Percentiles rank a stretch among this genome's conserved stretches.
phyloP scores from a whole-genome alignment of 30 jellyfish, hydroid and myxozoan genomes.

The Sanderia malayensis region DNA sequence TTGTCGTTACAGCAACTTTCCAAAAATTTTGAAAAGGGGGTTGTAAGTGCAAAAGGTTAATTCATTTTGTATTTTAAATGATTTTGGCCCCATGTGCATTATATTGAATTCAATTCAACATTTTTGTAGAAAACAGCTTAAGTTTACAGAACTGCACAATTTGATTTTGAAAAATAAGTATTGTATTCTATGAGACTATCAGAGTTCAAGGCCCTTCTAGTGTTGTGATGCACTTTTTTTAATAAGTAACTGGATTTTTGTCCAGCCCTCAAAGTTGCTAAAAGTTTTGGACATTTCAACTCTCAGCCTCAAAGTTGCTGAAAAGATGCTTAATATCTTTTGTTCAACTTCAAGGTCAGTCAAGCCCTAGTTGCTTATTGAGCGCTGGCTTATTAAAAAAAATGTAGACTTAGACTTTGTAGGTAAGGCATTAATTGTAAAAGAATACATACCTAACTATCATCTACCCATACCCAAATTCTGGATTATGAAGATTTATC shows the following conservation, averaged over 20 bases:
- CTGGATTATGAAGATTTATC: too few species aligned
- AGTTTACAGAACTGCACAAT: neutral
- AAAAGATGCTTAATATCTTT: neutral
- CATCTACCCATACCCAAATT: too few species aligned
- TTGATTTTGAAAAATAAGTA: neutral
- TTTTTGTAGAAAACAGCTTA: neutral
- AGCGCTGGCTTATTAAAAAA: neutral
- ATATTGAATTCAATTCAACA: neutral
- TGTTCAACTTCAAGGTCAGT: constrained; percentile 1
- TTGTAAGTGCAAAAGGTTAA: neutral
- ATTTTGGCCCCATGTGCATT: neutral
- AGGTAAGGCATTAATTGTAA: too few species aligned
- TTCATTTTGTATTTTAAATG: neutral
- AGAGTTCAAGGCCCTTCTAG: constrained; percentile 1
- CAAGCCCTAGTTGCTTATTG: constrained; percentile 1
- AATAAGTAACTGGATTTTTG: neutral
- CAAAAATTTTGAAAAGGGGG: neutral
- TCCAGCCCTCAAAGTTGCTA: constrained; percentile 2
- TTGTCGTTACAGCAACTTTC: neutral
- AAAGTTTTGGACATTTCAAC: neutral
- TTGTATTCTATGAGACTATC: neutral
- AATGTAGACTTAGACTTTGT: neutral
- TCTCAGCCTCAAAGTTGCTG: constrained; percentile 1
- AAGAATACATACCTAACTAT: too few species aligned
- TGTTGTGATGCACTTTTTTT: neutral